Conservation (phyloP, 2,113 vertebrate species). For the Erythrocebus patas region DNA sequence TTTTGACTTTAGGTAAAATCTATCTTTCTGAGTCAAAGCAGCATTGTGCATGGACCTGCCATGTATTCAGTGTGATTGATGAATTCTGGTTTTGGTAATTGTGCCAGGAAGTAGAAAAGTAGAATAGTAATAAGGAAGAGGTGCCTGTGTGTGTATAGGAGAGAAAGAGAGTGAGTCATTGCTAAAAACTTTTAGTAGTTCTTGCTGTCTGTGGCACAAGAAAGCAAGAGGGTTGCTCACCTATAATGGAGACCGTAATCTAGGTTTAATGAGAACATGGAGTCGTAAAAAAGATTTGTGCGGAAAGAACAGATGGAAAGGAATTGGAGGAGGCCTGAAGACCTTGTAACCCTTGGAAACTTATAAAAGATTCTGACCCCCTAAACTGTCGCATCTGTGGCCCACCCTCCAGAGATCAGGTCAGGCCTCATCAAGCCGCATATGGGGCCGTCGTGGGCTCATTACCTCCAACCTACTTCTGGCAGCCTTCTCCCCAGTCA, state of each 20-base stretch:
- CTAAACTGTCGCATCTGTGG: not conserved
- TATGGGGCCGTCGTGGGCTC: not conserved
- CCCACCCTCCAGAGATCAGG: not conserved
- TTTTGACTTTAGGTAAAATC: not conserved
- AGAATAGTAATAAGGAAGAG: not conserved
- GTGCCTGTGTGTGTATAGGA: not conserved
- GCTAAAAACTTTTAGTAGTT: not conserved
- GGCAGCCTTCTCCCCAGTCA: not conserved
- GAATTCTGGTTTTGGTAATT: not conserved
- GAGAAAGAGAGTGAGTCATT: not conserved
- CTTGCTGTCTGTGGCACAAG: not conserved
- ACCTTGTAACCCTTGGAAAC: not conserved
- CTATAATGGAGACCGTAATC: not conserved
- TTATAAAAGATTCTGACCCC: not conserved
- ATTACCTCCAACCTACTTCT: not conserved
- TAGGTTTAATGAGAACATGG: not conserved
- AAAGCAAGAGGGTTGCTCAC: not conserved
- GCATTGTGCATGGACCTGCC: not conserved
- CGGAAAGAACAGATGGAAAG: not conserved
- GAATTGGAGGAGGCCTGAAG: not conserved
- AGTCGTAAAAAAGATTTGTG: not conserved
- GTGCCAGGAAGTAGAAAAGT: not conserved
- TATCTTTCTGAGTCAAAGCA: not conserved
- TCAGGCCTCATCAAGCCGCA: not conserved
- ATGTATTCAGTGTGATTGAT: not conserved